Evolutionary conservation across 2,888 invertebrate genomes (phyloP).

Genomic region (Sisyra nigra): DNA sequence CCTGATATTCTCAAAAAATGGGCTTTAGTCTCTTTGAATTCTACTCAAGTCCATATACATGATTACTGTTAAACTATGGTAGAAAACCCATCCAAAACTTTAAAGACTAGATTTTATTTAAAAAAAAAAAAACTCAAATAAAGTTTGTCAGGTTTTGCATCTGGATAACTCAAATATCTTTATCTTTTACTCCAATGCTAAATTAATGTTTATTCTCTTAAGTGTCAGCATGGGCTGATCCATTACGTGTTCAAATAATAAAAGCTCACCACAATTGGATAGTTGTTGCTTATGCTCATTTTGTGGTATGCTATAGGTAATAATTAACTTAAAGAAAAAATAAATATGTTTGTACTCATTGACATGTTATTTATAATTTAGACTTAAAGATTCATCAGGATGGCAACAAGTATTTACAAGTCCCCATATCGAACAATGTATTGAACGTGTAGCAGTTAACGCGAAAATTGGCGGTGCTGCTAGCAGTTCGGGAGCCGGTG

Average conservation of each 20-base stretch:
- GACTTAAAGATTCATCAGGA: constrained; percentile 90
- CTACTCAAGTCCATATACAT: too few relatives aligned
- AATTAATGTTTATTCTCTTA: constrained; percentile 18
- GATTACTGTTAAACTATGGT: too few relatives aligned
- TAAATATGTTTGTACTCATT: not conserved
- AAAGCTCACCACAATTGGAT: constrained; percentile 98
- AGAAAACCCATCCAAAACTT: constrained; percentile 4
- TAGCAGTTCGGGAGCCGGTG: constrained; percentile 30
- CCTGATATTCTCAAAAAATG: too few relatives aligned
- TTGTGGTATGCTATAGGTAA: constrained; percentile 85
- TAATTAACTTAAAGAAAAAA: constrained; percentile 8
- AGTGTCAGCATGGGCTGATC: constrained; percentile 67
- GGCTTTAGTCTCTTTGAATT: too few relatives aligned
- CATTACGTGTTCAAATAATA: constrained; percentile 77
- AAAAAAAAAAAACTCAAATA: too few relatives aligned
- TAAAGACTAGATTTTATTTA: not conserved
- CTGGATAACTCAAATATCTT: not conserved
- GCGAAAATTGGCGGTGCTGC: constrained; percentile 34
- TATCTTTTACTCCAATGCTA: constrained; percentile 1
- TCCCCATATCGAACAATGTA: constrained; percentile 73
- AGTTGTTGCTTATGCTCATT: constrained; percentile 90
- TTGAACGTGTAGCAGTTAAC: constrained; percentile 87
- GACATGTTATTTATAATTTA: constrained; percentile 12
- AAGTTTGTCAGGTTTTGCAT: not conserved
- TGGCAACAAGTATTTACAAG: constrained; percentile 94